Base-by-base conservation (phyloP, 2,797 vertebrate species). In the Pampus argenteus region DNA sequence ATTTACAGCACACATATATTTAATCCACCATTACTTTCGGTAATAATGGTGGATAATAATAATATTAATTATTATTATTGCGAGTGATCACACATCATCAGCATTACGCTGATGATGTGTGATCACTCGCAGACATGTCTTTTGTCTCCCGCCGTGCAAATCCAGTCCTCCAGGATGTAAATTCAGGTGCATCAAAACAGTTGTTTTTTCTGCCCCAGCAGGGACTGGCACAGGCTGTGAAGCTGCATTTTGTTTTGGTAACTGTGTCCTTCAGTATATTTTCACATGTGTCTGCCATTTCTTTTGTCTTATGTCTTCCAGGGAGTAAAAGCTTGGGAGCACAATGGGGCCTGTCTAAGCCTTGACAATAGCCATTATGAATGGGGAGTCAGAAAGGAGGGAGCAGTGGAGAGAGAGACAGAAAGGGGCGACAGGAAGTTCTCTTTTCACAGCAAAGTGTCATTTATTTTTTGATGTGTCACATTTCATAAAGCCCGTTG, bases 311-410 rank as follows among this genome's bases (percentile, higher is more conserved):
- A 3, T 64, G 69, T 83, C 85, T 84, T 83, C 74, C 73, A 69
- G 79, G 67, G 80, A 86, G 68, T 79, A 76, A 87, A 87, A 81
- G 86, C 81, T 9, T 83, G 76, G 66, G 66, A 83, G 65, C 82
- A 92, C 92, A 92, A 92, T 93, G 79, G 87, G 72, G 63, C 76
- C 90, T 88, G 91, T 93, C 91, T 89, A 61, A 76, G 74, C 68
- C 44, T 59, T 60, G 55, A 94, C 93, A 94, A 91, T 88, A 67
- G 83, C 74, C 76, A n/a, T 81, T 68, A 89, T 92, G 91, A 91
- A 91, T 89, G 86, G 78, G 78, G 69, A 59, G 74, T 2, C 81
- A 75, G 77, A 26, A 70, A 58, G 72, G 67, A 81, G 78, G 72
- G 80, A 82, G 64, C 29, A 36, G 64, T 15, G 31, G 56, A 52